These are phyloP conservation scores for Ataeniobius toweri DNA, from an alignment of 2,797 vertebrate genomes.

Conservation along the genomic window DNA sequence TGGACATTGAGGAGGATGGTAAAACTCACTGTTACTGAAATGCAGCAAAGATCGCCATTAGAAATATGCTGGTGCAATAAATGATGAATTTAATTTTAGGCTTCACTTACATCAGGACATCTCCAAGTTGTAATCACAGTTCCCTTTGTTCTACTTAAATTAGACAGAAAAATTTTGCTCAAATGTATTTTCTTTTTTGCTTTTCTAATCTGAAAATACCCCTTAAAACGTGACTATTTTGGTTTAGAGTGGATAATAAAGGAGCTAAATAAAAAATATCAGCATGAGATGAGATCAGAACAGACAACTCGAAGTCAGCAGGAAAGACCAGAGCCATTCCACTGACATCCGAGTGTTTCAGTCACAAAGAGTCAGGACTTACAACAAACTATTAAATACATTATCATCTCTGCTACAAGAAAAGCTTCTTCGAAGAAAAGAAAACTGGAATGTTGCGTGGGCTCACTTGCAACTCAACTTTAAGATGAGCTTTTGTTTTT, in stretches of 20 bases:
- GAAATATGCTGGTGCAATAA: too few species aligned
- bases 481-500: neutral
- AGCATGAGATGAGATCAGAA: neutral
- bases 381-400: conserved; percentile 2
- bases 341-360: conserved; percentile 8
- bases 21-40: too few species aligned
- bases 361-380: conserved; percentile 16
- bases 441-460: neutral
- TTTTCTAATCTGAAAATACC: neutral
- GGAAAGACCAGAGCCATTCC: neutral
- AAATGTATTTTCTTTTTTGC: neutral
- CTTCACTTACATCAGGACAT: neutral
- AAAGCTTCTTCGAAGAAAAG: conserved; percentile 1
- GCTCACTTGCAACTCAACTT: neutral
- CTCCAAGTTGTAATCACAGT: neutral
- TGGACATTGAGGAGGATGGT: too few species aligned
- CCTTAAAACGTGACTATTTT: neutral
- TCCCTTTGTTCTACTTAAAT: neutral
- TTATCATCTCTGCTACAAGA: neutral
- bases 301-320: conserved; percentile 10
- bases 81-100: too few species aligned
- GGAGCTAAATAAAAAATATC: neutral
- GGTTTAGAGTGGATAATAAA: neutral
- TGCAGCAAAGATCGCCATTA: too few species aligned
- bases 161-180: neutral